These are phyloP conservation scores for Lacerta bilineata DNA, from an alignment of 2,797 vertebrate genomes.

Conservation along the genomic window DNA sequence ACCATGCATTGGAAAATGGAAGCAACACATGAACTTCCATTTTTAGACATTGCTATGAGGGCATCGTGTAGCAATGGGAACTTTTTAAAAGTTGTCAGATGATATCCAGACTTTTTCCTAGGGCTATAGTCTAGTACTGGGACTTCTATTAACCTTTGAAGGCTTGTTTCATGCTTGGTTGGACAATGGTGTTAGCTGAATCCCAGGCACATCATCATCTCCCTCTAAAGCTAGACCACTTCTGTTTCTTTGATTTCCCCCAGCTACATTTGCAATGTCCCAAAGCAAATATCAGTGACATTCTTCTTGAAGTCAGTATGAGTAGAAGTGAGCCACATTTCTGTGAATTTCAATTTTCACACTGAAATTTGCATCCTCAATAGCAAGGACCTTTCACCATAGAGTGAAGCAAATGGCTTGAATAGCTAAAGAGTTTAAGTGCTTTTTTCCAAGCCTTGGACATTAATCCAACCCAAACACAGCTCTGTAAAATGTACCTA, in stretches of 20 bases:
- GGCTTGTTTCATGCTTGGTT: not conserved
- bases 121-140: not conserved
- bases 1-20: not conserved
- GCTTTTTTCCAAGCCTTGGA: not conserved
- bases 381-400: not conserved
- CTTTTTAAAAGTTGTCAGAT: not conserved
- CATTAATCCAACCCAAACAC: not conserved
- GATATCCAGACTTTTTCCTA: not conserved
- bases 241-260: not conserved
- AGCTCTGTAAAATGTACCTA: not conserved
- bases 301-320: not conserved
- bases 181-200: not conserved
- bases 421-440: not conserved
- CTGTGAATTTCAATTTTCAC: not conserved
- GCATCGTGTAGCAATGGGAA: not conserved
- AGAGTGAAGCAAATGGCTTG: not conserved
- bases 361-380: not conserved
- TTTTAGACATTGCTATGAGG: not conserved
- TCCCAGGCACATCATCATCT: not conserved
- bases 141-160: slow-evolving; percentile 29
- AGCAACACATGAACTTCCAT: not conserved
- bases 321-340: not conserved
- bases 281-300: not conserved
- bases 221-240: not conserved
- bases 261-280: not conserved